Conservation (phyloP, 2,888 invertebrate species). For the Tetranychus piercei region DNA sequence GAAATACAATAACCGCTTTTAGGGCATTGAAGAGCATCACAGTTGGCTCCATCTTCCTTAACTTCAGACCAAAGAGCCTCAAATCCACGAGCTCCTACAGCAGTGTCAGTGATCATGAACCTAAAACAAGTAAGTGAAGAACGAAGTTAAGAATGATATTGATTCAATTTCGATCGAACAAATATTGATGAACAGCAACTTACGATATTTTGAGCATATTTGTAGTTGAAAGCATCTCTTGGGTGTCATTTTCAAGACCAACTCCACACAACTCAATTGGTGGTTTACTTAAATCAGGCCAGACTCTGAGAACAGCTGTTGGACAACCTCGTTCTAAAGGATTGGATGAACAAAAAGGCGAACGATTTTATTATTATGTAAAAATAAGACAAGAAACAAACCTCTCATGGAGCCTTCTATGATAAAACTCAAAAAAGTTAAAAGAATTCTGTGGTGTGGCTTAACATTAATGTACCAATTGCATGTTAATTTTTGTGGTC, state of each 20-base stretch:
- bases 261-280: slow-evolving; percentile 72
- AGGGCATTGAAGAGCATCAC: slow-evolving; percentile 51
- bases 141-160: background rate
- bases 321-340: slow-evolving; percentile 51
- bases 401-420: slow-evolving; percentile 79
- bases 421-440: slow-evolving; percentile 75
- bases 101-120: slow-evolving; percentile 82
- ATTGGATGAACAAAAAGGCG: background rate
- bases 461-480: slow-evolving; percentile 87
- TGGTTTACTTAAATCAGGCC: slow-evolving; percentile 59
- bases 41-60: slow-evolving; percentile 29
- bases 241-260: slow-evolving; percentile 34
- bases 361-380: background rate
- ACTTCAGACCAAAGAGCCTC: slow-evolving; percentile 88
- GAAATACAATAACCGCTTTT: slow-evolving; percentile 60
- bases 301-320: slow-evolving; percentile 70
- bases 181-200: slow-evolving; percentile 12
- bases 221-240: slow-evolving; percentile 25
- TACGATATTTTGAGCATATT: slow-evolving; percentile 27
- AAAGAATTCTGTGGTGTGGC: slow-evolving; percentile 63
- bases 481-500: slow-evolving; percentile 56
- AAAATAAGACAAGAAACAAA: slow-evolving; percentile 34
- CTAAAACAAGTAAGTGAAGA: slow-evolving; percentile 7
- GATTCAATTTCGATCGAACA: background rate
- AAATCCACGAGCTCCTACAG: slow-evolving; percentile 82